These are phyloP conservation scores for Eulemur albifrons DNA, from an alignment of 2,797 vertebrate genomes.

Conservation along the genomic window DNA sequence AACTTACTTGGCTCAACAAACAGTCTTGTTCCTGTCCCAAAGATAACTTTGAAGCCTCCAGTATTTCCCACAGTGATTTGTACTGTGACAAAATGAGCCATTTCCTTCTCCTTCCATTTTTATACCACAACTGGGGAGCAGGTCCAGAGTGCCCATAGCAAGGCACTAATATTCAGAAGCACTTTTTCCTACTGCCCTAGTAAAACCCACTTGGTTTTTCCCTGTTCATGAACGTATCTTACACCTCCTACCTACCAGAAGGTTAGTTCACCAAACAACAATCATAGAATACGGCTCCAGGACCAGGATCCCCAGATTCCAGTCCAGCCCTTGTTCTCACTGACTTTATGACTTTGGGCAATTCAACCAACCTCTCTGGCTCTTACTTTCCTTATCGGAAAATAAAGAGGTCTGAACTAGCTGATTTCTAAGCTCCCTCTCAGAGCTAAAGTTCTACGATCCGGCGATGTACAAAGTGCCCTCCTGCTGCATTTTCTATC, in stretches of 20 bases:
- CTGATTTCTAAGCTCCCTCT: not conserved
- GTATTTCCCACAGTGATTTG: conserved; percentile 69
- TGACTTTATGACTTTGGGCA: not conserved
- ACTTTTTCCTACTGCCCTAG: not conserved
- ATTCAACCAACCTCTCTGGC: not conserved
- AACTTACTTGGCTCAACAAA: conserved; percentile 72
- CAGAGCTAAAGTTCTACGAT: not conserved
- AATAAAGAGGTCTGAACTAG: conserved; percentile 2
- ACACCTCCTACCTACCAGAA: not conserved
- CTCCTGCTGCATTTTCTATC: not conserved
- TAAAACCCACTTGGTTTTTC: not conserved
- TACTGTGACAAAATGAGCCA: conserved; percentile 52
- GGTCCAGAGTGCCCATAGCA: not conserved
- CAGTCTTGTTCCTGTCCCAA: conserved; percentile 72
- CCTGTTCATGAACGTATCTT: not conserved
- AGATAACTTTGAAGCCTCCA: not conserved
- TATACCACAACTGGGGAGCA: not conserved
- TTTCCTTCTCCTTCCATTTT: conserved; percentile 41
- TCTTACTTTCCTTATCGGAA: conserved; percentile 1
- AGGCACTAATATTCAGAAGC: not conserved
- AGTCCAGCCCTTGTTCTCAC: not conserved
- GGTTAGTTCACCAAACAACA: not conserved
- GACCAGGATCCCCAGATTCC: not conserved
- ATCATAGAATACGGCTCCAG: not conserved
- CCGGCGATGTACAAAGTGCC: not conserved